Base-by-base conservation (phyloP, 2,888 invertebrate species). In the Ligdia adustata region DNA sequence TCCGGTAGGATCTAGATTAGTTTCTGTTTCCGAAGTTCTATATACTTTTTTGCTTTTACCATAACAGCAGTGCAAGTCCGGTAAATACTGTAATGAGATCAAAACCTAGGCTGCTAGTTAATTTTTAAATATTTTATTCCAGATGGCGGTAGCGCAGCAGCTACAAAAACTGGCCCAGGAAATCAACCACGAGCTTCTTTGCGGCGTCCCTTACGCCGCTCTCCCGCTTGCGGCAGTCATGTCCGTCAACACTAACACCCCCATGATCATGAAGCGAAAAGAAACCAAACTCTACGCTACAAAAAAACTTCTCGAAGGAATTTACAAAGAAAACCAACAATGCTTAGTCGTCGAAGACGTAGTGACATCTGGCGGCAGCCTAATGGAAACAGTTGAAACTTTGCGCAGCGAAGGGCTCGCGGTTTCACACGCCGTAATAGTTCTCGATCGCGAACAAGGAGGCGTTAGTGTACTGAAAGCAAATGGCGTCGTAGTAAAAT, bases 181-280 rank as follows among this genome's bases (percentile, higher is more conserved):
- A 53, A 77, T 84, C 52, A 50, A 70, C 27, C 90, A 92, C 59
- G 93, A 95, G 57, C 92, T 95, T 42, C 87, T 99, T n/a, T 99
- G 99, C 79, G 99, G 98, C 7, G 98, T 99, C 0, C 99, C 99
- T 0, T 99, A 99, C 73, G 98, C 99, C 4, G 99, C 99, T 1
- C 86, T 99, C 7, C 98, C 99, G 0, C 92, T 99, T 44, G 97
- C 99, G 0, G 96, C 98, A 0, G 92, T 97, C 44, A 93, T 97
- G 62, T 95, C 96, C 0, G 89, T 94, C 35, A 92, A 94, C 65
- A 91, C 93, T 1, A 85, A 92, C 60, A 87, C 79, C 3, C 97
- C 98, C 0, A 98, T 98, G 98, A 90, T 98, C 40, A 95, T 98
- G 77, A 92, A 96, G 46, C 90, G 99, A 42, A 98, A 99, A 75